Evolutionary conservation across 2,113 vertebrate species (phyloP).

Genomic region (Dipodomys spectabilis): DNA sequence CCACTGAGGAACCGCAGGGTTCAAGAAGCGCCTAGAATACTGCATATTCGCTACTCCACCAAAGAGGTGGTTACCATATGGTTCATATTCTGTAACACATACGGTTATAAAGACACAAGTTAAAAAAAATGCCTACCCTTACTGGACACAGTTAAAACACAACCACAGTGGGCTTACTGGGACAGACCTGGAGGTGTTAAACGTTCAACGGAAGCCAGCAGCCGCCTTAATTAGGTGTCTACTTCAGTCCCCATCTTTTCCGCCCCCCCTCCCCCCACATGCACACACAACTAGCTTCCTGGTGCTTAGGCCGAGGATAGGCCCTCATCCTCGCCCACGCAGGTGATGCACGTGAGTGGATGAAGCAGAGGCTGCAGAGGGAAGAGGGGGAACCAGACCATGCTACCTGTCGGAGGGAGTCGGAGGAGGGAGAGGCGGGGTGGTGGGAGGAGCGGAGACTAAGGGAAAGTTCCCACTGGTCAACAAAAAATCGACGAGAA

Average conservation of each 20-base stretch:
- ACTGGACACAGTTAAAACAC: not conserved
- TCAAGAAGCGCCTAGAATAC: not conserved
- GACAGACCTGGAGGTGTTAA: not conserved
- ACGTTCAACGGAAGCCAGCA: not conserved
- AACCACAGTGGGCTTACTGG: not conserved
- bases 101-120: not conserved
- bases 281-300: not conserved
- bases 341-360: slow-evolving; percentile 20
- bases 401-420: slow-evolving; percentile 94
- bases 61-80: not conserved
- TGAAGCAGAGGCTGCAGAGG: slow-evolving; percentile 69
- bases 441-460: slow-evolving; percentile 86
- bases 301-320: not conserved
- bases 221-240: not conserved
- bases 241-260: not conserved
- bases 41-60: accelerated
- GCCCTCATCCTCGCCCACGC: not conserved
- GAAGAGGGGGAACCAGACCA: slow-evolving; percentile 61
- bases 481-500: slow-evolving; percentile 91
- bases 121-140: not conserved
- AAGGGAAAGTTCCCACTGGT: slow-evolving; percentile 92
- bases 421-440: slow-evolving; percentile 89
- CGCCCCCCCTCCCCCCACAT: no score
- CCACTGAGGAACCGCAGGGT: not conserved
- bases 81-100: not conserved